phyloP scores from a whole-genome alignment of 92 coral and sea anemone species.

The Zoanthus gigantus region DNA sequence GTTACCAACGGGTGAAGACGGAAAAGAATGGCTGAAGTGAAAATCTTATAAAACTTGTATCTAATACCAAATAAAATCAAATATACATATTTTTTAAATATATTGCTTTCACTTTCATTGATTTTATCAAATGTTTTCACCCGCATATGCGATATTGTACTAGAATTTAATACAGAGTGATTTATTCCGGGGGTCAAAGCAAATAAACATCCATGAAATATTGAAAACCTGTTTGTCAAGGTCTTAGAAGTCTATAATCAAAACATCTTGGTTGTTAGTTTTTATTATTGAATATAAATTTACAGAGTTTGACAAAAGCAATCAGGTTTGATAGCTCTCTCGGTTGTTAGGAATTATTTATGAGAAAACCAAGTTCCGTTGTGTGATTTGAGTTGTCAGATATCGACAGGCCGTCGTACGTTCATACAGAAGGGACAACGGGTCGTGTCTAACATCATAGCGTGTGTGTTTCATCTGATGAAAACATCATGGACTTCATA shows the following conservation, averaged over 20 bases:
- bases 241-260: background rate
- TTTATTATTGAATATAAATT: conserved; percentile 17
- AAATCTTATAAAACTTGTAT: too few species aligned
- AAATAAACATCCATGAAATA: background rate
- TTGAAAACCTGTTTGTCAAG: background rate
- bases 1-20: too few species aligned
- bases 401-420: background rate
- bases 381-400: conserved; percentile 35
- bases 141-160: background rate
- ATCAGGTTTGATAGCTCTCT: background rate
- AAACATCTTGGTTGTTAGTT: background rate
- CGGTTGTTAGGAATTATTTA: conserved; percentile 39
- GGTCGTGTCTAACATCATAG: background rate
- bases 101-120: background rate
- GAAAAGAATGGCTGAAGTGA: too few species aligned
- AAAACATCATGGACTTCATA: conserved; percentile 48
- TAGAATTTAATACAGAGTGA: background rate
- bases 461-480: background rate
- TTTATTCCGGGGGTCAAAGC: background rate
- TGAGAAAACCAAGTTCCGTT: conserved; percentile 36
- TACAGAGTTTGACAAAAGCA: conserved; percentile 18
- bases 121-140: background rate
- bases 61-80: too few species aligned
- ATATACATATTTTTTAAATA: background rate
- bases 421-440: background rate